Evolutionary conservation across 2,113 vertebrate species (phyloP), one percentile per base, ranked within the genome.

Genomic region (Alligator mississippiensis): DNA sequence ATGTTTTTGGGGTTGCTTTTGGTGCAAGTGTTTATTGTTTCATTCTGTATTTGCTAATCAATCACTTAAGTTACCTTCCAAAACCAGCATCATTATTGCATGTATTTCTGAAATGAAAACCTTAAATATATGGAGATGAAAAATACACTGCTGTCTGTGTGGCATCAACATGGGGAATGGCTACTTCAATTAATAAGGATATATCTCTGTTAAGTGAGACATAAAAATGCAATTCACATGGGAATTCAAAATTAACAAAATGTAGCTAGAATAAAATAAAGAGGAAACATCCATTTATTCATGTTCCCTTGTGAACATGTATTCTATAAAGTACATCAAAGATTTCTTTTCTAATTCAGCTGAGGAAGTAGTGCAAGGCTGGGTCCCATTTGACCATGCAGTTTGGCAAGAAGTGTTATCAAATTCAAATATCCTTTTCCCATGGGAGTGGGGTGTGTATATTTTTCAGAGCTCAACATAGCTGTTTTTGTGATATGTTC

Each of bases 221-320:
- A 60, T 76, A 92, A 94, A 96, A 92, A 68, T 77, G 64, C 9
- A 77, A 82, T 57, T 88, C 58, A 30, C 7, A 9, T 93, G 77
- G 88, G 30, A 58, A 66, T 92, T 95, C 95, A 94, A 90, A 96
- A 95, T 92, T 93, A 96, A 93, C 81, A 94, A 97, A 97, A 95
- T 80, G 96, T 38, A 95, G 77, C 77, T 87, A 68, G 82, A 85
- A 38, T 87, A 91, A 95, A 93, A 86, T 59, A 90, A 62, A 95
- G 81, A 95, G 80, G 68, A 5, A 86, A 47, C 19, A 87, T 87
- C 92, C 83, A 59, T 91, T 95, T 96, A 57, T 85, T 96, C 88
- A 87, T 64, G 83, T 30, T 93, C 38, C 78, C 66, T 89, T 74
- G 68, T 88, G 59, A 84, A 82, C 59, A 80, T 97, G 47, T 84